phyloP scores from a whole-genome alignment of 30 jellyfish, hydroid and myxozoan species.

The Catostylus mosaicus region DNA sequence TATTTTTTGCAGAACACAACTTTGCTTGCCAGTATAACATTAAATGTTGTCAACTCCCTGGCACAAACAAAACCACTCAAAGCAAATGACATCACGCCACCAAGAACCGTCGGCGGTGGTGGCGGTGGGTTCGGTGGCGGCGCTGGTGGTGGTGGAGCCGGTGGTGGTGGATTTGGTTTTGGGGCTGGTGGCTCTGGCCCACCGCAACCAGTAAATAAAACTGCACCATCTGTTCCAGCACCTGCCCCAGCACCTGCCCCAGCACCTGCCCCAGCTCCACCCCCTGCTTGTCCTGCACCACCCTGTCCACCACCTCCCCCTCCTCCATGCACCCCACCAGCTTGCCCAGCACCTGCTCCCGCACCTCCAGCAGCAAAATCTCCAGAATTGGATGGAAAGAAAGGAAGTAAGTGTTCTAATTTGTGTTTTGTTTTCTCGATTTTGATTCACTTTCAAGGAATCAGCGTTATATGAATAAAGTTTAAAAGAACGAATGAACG shows the following conservation, averaged over 20 bases:
- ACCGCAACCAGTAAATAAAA: constrained; percentile 49
- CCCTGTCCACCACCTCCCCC: constrained; percentile 88
- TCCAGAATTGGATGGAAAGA: constrained; percentile 68
- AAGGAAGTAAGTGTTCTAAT: constrained; percentile 80
- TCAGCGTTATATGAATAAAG: no score
- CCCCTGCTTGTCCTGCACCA: constrained; percentile 90
- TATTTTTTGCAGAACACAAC: constrained; percentile 83
- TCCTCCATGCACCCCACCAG: constrained; percentile 83
- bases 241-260: constrained; percentile 80
- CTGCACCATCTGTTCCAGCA: constrained; percentile 71
- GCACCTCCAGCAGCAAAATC: constrained; percentile 78
- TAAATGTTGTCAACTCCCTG: constrained; percentile 90
- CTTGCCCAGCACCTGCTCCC: constrained; percentile 77
- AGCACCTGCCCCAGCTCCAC: constrained; percentile 74
- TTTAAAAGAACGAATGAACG: no score
- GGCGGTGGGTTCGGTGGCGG: constrained; percentile 64
- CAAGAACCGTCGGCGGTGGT: constrained; percentile 59
- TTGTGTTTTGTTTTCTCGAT: background rate
- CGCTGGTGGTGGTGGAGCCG: constrained; percentile 60
- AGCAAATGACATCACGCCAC: constrained; percentile 68
- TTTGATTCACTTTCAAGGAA: no score
- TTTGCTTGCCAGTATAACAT: constrained; percentile 93
- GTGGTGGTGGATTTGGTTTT: constrained; percentile 39
- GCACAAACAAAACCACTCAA: constrained; percentile 85
- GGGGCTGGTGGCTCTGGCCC: constrained; percentile 70